Evolutionary conservation across 2,888 invertebrate genomes (phyloP), one percentile per base, ranked within the genome.

Genomic region (Lepidocyrtinus sp.): DNA sequence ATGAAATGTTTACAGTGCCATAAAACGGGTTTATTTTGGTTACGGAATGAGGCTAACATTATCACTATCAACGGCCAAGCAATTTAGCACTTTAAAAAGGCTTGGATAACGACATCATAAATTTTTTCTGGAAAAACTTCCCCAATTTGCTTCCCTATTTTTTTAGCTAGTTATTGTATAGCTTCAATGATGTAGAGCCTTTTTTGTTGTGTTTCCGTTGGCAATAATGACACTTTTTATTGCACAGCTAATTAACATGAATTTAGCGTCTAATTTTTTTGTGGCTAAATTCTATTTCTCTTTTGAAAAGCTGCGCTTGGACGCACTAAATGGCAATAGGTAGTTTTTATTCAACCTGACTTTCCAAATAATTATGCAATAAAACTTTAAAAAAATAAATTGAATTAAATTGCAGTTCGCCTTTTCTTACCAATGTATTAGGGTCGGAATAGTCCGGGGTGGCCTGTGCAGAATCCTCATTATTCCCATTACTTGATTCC

Each of bases 21-120:
- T 72, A 72, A 72, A 72, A 63, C 63, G 72, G 63, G 72, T 72
- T 72, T 72, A 72, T 72, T 72, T 72, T 72, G 72, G 72, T 72
- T 72, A 72, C 62, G 72, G 63, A 72, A 72, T 72, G 72, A 55
- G 72, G 72, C 63, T 72, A 61, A 72, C 72, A 72, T 72, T 72
- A 72, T 72, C 63, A 63, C 72, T 72, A 72, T 72, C 62, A 36
- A 64, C 71, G 65, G 45, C 25, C 46, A 65, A 67, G 71, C 50
- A 15, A 50, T 77, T 77, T 72, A 71, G 77, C 64, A 77, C 77
- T 77, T 77, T 59, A 61, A 61, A 26, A 71, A 77, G 72, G 21
- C 65, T 46, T 46, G 45, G 26, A 36, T 62, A 72, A 72, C 63
- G 72, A 72, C 62, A 72, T 72, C 55, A 26, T 75, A 72, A 71